A percentile compares a stretch with the other conserved stretches of the same genome.
phyloP scores from a whole-genome alignment of 1,140 invertebrate species.

The Portunus trituberculatus region DNA sequence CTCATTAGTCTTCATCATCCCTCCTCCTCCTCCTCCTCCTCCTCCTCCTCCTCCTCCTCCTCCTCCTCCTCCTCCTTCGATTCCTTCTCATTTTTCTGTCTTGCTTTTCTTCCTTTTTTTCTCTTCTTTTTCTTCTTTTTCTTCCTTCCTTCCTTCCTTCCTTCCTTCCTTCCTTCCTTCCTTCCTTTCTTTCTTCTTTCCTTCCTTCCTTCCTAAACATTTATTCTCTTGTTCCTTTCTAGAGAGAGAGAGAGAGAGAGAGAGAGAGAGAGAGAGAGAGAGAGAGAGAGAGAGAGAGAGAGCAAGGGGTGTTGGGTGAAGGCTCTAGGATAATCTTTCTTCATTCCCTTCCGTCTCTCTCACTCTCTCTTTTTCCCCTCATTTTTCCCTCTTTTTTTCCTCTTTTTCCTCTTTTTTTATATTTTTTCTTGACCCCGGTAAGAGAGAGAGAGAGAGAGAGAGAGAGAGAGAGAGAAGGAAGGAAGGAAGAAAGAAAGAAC shows the following conservation, averaged over 20 bases:
- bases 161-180: background rate
- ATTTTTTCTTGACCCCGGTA: background rate
- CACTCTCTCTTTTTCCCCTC: background rate
- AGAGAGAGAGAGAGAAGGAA: no score
- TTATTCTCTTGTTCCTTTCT: no score
- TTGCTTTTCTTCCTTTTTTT: no score
- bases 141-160: background rate
- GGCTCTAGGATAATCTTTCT: background rate
- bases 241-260: conserved; percentile 35
- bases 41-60: no score
- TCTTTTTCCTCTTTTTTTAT: background rate
- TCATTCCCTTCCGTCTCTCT: background rate
- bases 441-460: no score
- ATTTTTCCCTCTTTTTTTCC: background rate
- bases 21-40: no score
- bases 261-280: no score
- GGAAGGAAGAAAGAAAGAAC: no score
- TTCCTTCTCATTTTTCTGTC: background rate
- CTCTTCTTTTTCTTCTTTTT: background rate
- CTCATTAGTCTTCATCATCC: no score
- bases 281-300: conserved; percentile 14
- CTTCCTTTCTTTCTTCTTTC: background rate
- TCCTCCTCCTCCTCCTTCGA: no score
- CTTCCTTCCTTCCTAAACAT: background rate
- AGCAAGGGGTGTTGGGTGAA: background rate